Base-by-base conservation (phyloP, 2,888 invertebrate genomes). In the Phrixothrix hirtus region DNA sequence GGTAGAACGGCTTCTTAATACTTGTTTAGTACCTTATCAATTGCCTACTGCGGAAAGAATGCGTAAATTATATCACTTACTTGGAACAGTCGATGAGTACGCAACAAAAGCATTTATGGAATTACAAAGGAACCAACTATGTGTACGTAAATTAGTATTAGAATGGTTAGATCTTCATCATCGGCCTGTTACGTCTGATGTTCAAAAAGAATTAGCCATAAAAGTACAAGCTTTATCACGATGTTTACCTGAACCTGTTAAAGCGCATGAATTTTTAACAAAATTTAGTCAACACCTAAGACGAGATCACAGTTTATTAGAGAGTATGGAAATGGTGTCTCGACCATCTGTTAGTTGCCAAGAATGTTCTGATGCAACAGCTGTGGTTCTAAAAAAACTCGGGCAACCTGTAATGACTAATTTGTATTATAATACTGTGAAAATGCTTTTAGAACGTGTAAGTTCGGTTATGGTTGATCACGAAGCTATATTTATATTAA, bases 381-480 rank as follows among this genome's bases (percentile, higher is more conserved):
- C 86, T 55, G 83, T 83, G 56, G 88, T 95, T 6, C 79, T 97
- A 43, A 95, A 95, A 75, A 95, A 95, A 74, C 81, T 97, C 1
- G 97, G 96, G 0, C 89, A 92, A 67, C 95, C 95, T 0, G 89
- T 94, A 1, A 95, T 95, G 88, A 94, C 95, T 1, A 95, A 96
- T 77, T 78, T 94, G 25, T 93, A 96, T 75, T 96, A 96, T 78
- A 95, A 94, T 73, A 95, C 94, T 1, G 91, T 97, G 29, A 97
- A 97, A 79, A 93, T 93, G 86, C 76, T 98, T 35, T 77, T 98
- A 48, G 97, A 97, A 75, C 83, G 97, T 50, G 90, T 95, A 9
- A 95, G 95, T 57, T 95, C 95, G 0, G 95, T 98, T 2, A 93
- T 97, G 90, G 90, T 98, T 7, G 98, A 98, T 73, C 88, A 88